Evolutionary conservation across 1,140 invertebrate species (phyloP).

Genomic region (Heliconius nattereri): DNA sequence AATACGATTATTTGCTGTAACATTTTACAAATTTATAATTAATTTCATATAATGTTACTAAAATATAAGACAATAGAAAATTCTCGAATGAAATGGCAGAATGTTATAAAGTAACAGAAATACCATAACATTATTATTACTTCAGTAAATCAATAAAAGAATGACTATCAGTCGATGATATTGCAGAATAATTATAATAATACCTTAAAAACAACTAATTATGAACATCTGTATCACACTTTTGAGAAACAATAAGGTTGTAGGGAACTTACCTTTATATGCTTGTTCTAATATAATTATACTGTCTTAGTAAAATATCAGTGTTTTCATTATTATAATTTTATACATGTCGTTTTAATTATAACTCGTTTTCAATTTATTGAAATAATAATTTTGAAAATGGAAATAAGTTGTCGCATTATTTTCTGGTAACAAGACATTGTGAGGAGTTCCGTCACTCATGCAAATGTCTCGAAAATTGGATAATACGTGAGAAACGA

Average conservation of each 20-base stretch:
- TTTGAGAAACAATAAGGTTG: conserved; percentile 29
- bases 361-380: neutral
- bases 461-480: no score
- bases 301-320: conserved; percentile 13
- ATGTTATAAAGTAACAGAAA: neutral
- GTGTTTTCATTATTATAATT: neutral
- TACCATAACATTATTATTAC: neutral
- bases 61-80: neutral
- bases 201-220: conserved; percentile 6
- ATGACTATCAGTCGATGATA: conserved; percentile 7
- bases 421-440: no score
- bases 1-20: neutral
- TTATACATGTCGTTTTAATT: neutral
- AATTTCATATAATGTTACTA: neutral
- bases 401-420: no score
- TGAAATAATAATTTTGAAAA: neutral
- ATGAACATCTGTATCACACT: conserved; percentile 28
- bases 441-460: no score
- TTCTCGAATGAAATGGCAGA: neutral
- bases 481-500: no score
- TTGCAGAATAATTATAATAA: conserved; percentile 4
- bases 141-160: neutral
- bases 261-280: conserved; percentile 20
- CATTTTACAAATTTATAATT: neutral
- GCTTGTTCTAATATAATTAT: conserved; percentile 14